Conservation (phyloP, 2,888 invertebrate genomes). For the Troides aeacus region DNA sequence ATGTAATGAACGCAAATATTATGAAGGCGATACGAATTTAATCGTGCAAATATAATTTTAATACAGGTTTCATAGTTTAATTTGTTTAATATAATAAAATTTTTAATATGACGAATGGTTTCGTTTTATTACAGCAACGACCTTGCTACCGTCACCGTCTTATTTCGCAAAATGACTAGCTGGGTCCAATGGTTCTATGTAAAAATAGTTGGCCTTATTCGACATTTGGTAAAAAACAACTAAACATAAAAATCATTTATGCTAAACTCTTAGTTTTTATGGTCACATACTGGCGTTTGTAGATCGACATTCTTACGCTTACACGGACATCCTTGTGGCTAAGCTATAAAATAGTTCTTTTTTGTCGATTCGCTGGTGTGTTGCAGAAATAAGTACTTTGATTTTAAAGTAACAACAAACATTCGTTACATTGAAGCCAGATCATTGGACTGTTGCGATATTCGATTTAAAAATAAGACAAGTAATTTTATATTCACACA, state of each 20-base stretch:
- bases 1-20: constrained; percentile 27
- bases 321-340: constrained; percentile 19
- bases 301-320: constrained; percentile 22
- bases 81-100: constrained; percentile 3
- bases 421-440: background rate
- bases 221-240: constrained; percentile 13
- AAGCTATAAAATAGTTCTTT: constrained; percentile 3
- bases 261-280: constrained; percentile 24
- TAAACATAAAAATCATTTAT: constrained; percentile 19
- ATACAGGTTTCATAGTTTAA: constrained; percentile 31
- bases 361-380: constrained; percentile 3
- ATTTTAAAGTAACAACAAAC: background rate
- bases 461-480: no score
- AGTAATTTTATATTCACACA: no score
- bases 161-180: background rate
- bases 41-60: constrained; percentile 14
- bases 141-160: constrained; percentile 24
- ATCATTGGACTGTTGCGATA: no score
- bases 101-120: constrained; percentile 24
- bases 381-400: background rate
- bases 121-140: constrained; percentile 19
- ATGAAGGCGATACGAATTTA: constrained; percentile 8
- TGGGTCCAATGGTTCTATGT: constrained; percentile 3
- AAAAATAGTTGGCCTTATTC: constrained; percentile 9
- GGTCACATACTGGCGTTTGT: constrained; percentile 18